These are phyloP conservation scores for Brachirus orientalis DNA, from an alignment of 2,113 vertebrate genomes.

Conservation along the genomic window DNA sequence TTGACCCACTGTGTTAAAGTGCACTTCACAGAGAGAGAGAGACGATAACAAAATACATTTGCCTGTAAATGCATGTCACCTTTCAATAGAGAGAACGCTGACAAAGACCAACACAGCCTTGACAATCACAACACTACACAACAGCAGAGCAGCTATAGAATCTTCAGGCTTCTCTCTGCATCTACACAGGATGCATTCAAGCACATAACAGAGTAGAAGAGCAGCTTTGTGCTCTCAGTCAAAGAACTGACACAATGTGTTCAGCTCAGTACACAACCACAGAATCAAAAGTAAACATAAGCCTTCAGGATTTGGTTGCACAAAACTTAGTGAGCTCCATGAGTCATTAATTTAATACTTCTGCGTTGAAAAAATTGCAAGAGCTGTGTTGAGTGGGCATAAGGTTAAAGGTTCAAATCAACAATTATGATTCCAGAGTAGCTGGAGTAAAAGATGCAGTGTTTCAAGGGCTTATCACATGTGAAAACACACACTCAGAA, in stretches of 20 bases:
- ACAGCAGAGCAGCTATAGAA: too few relatives aligned
- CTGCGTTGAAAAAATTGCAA: too few relatives aligned
- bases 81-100: background rate
- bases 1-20: background rate
- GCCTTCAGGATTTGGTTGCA: too few relatives aligned
- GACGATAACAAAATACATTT: background rate
- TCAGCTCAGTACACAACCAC: background rate
- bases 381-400: too few relatives aligned
- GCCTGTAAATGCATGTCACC: background rate
- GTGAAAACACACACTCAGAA: too few relatives aligned
- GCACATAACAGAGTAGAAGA: background rate
- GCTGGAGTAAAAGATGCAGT: too few relatives aligned
- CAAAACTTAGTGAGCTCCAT: too few relatives aligned
- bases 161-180: too few relatives aligned
- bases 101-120: background rate
- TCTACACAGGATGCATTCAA: background rate
- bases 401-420: too few relatives aligned
- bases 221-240: background rate
- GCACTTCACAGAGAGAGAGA: background rate
- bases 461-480: too few relatives aligned
- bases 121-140: background rate
- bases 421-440: too few relatives aligned
- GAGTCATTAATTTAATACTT: too few relatives aligned
- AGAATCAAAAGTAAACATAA: background rate
- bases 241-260: background rate